Percentiles rank a stretch among this genome's conserved stretches.
phyloP scores from a whole-genome alignment of 2,797 vertebrate genomes.

The Acanthurus leucopareius region DNA sequence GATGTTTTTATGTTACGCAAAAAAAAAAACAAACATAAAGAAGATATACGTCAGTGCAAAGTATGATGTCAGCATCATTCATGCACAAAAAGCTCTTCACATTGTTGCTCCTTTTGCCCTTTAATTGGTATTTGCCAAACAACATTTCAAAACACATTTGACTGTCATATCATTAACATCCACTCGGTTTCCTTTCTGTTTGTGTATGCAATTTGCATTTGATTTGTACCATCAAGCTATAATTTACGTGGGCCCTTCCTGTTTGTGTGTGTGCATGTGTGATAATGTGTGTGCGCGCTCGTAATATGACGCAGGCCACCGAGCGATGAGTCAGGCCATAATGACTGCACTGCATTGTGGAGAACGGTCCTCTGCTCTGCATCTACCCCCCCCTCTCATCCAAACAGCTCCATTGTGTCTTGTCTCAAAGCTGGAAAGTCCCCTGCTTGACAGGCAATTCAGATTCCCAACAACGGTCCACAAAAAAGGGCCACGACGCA shows the following conservation, averaged over 20 bases:
- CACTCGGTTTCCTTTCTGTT: constrained; percentile 64
- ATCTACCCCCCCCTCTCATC: constrained; percentile 8
- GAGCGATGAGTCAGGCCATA: constrained; percentile 72
- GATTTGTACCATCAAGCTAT: constrained; percentile 74
- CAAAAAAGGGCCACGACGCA: constrained; percentile 21
- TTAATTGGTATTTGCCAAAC: constrained; percentile 74
- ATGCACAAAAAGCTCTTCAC: constrained; percentile 34
- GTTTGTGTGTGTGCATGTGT: background rate
- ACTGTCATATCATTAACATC: constrained; percentile 77
- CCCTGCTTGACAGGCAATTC: constrained; percentile 61
- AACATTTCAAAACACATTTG: constrained; percentile 75
- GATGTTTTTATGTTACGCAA: constrained; percentile 6
- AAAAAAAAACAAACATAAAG: constrained; percentile 25
- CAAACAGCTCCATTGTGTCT: constrained; percentile 67
- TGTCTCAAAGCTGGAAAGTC: constrained; percentile 36
- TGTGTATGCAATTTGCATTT: constrained; percentile 75
- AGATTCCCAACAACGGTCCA: constrained; percentile 51
- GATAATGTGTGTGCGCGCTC: background rate
- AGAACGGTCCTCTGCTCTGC: constrained; percentile 36
- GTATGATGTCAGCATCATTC: constrained; percentile 34
- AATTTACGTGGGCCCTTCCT: constrained; percentile 64
- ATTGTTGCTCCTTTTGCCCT: constrained; percentile 60
- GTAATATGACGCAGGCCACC: constrained; percentile 51
- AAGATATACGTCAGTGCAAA: constrained; percentile 32
- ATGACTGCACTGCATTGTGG: constrained; percentile 55